Evolutionary conservation across 2,888 invertebrate species (phyloP), one percentile per base, ranked within the genome.

Genomic region (Ceriagrion tenellum): DNA sequence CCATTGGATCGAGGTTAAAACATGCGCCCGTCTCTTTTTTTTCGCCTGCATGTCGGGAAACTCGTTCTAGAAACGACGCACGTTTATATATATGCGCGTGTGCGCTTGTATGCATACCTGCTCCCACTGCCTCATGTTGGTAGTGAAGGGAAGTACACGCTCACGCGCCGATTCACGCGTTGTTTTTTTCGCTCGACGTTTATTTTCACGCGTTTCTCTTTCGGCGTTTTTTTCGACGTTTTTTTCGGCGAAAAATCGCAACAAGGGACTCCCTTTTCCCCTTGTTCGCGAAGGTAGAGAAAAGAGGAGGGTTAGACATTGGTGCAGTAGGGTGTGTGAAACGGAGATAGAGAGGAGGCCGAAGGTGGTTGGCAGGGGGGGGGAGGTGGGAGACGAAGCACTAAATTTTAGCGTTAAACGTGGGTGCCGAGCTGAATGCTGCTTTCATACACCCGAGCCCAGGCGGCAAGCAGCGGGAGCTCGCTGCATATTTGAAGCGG

Each of bases 401-500:
- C 55, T 55, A 89, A 89, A 89, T 89, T 89, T 55, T 55, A 81
- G 81, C 81, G 35, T 35, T 81, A 81, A 81, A 81, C 81, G 81
- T 81, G 30, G 81, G 81, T 35, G 81, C 35, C 35, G 35, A 81
- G 81, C 35, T 81, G 81, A 81, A 81, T 81, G 81, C 81, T 18
- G 81, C 81, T 81, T 81, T 81, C 81, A 81, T 35, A 35, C 81
- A 16, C 30, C 35, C 13, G 35, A 59, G 59, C 59, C 23, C n/a
- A 47, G 55, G 89, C 55, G 55, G 55, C 89, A 12, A 35, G 40
- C 88, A 20, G 47, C 88, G 8, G 89, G 35, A n/a, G 89, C 55
- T 47, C 89, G 55, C 55, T 89, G 47, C 89, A 89, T 89, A 89
- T 89, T 89, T 89, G 89, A 89, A 89, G 89, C 40, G 47, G 59